Conservation (phyloP, 1,140 invertebrate genomes). For the Drosophila bocqueti region DNA sequence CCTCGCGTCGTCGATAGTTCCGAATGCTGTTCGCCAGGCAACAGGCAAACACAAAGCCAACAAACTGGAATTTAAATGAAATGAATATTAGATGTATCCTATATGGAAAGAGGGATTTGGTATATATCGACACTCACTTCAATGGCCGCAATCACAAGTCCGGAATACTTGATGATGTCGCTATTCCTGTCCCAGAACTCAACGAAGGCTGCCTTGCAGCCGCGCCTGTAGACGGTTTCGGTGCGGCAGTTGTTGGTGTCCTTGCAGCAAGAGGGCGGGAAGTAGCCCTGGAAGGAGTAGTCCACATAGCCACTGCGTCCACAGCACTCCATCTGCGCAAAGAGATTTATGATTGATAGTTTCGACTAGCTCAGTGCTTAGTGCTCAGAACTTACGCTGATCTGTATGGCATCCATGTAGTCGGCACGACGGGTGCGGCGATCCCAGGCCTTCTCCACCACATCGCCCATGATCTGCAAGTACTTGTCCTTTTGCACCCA, state of each 20-base stretch:
- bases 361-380: no score
- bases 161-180: conserved; percentile 87
- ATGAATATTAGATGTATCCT: conserved; percentile 2
- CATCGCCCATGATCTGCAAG: conserved; percentile 84
- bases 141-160: conserved; percentile 88
- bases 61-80: conserved; percentile 87
- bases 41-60: conserved; percentile 95
- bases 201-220: conserved; percentile 85
- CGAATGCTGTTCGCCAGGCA: conserved; percentile 95
- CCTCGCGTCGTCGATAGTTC: conserved; percentile 88
- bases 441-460: conserved; percentile 84
- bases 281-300: conserved; percentile 82
- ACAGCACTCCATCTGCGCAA: conserved; percentile 88
- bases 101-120: neutral
- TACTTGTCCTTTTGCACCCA: conserved; percentile 86
- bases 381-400: conserved; percentile 75
- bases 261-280: conserved; percentile 85
- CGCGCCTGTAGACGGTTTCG: conserved; percentile 83
- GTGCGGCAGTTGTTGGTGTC: conserved; percentile 84
- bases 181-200: conserved; percentile 86
- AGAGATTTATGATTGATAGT: conserved; percentile 7
- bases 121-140: conserved; percentile 86
- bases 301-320: conserved; percentile 86
- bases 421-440: conserved; percentile 76
- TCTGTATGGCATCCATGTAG: conserved; percentile 85